Base-by-base conservation (phyloP, 2,797 vertebrate species). In the Aselliscus stoliczkanus region DNA sequence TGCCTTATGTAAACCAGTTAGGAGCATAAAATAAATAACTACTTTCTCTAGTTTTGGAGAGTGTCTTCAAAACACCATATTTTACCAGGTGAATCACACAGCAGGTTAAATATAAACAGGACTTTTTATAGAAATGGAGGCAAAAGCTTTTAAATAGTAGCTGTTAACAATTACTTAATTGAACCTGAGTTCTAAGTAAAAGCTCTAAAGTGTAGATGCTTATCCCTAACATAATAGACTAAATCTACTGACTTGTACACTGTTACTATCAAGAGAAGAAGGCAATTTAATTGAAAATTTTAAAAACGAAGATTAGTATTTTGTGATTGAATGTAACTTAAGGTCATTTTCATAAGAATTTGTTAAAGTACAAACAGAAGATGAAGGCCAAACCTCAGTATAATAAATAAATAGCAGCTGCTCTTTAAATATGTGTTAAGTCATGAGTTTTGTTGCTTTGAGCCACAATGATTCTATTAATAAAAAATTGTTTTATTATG, bases 301-400 rank as follows among this genome's bases (percentile, higher is more conserved):
- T n/a, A 72, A 60, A 82, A 91, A 64, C 31, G 44, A 81, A 72
- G 27, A 54, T 42, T 47, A 70, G 52, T 69, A 44, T 96, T 91
- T 90, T 89, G 21, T 75, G 34, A 76, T 58, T 47, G 79, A 39
- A 83, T 90, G 18, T 88, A 65, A 93, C 79, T 29, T 47, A 25
- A 93, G 37, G 60, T 86, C 15, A 87, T 56, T 93, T 96, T 90
- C 85, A 31, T 80, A 75, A 94, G 50, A 58, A 88, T 94, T 86
- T 94, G 60, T 94, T 70, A 77, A 80, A 64, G 2, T 91, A 17
- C 20, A 62, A 27, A 92, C 12, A 81, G 77, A 79, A 60, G n/a
- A 64, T 90, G 39, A n/a, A n/a, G n/a, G 54, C 62, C 31, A 69
- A 62, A 34, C 52, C 14, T 90, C 52, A 87, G 2, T 60, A 25